phyloP scores from a whole-genome alignment of 2,888 invertebrate species.

The Craniophora ligustri region DNA sequence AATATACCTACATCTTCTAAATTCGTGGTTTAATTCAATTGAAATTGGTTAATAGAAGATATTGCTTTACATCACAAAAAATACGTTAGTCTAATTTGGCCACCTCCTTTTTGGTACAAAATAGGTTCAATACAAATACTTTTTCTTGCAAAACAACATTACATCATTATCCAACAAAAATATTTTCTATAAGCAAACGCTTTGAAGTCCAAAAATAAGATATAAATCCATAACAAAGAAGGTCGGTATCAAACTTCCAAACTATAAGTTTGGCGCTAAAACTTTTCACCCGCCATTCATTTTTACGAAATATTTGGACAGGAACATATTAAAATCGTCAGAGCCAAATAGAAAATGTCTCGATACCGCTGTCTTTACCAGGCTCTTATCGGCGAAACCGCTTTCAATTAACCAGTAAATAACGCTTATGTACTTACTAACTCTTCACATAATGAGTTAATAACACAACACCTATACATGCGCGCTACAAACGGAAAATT shows the following conservation, averaged over 20 bases:
- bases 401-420: constrained; percentile 88
- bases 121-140: too few species aligned
- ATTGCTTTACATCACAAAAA: too few species aligned
- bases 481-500: constrained; percentile 77
- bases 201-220: constrained; percentile 24
- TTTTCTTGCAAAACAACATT: too few species aligned
- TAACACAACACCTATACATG: constrained; percentile 83
- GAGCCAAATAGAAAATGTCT: constrained; percentile 61
- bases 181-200: neutral
- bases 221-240: constrained; percentile 25
- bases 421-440: constrained; percentile 83
- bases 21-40: too few species aligned
- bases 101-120: too few species aligned
- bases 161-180: too few species aligned
- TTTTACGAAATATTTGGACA: constrained; percentile 49
- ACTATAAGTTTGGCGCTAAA: constrained; percentile 35
- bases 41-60: too few species aligned
- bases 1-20: too few species aligned
- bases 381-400: constrained; percentile 82
- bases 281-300: constrained; percentile 20
- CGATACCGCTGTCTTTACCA: constrained; percentile 76
- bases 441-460: constrained; percentile 88
- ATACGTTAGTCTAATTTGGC: too few species aligned
- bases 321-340: constrained; percentile 65
- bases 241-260: constrained; percentile 9